These are phyloP conservation scores for Dasyornis broadbenti DNA, from an alignment of 2,113 vertebrate species.

Conservation along the genomic window DNA sequence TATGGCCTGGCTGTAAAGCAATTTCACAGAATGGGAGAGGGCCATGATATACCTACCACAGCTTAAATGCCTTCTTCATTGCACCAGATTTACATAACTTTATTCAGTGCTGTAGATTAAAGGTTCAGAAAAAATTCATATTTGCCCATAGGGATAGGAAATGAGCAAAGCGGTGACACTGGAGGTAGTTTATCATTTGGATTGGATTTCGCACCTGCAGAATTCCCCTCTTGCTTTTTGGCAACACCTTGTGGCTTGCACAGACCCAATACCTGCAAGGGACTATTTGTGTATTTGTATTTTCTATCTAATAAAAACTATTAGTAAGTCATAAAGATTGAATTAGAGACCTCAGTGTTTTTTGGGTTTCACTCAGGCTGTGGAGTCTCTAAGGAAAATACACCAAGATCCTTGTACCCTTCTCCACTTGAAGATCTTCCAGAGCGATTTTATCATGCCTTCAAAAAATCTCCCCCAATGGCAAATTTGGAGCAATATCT, in stretches of 20 bases:
- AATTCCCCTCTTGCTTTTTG: background rate
- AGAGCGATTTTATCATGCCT: fast-evolving
- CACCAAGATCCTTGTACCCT: background rate
- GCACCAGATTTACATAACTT: conserved; percentile 22
- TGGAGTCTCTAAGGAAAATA: background rate
- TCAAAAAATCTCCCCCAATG: background rate
- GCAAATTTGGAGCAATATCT: background rate
- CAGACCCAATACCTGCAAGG: background rate
- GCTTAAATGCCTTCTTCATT: background rate
- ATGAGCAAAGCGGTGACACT: background rate
- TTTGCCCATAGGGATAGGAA: background rate
- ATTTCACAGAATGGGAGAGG: conserved; percentile 25
- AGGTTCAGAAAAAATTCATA: background rate
- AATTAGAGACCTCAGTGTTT: background rate
- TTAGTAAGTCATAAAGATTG: background rate
- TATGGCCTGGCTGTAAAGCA: conserved; percentile 41
- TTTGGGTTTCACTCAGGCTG: background rate
- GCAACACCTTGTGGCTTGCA: background rate
- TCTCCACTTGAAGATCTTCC: background rate
- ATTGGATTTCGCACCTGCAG: background rate
- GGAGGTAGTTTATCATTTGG: background rate
- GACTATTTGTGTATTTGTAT: background rate
- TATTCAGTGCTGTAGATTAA: background rate
- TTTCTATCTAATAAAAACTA: background rate
- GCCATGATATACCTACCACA: background rate